Percentiles rank a stretch among this genome's conserved stretches.
These are phyloP conservation scores for Aptenodytes patagonicus DNA, from an alignment of 2,113 vertebrate genomes.

Conservation along the genomic window DNA sequence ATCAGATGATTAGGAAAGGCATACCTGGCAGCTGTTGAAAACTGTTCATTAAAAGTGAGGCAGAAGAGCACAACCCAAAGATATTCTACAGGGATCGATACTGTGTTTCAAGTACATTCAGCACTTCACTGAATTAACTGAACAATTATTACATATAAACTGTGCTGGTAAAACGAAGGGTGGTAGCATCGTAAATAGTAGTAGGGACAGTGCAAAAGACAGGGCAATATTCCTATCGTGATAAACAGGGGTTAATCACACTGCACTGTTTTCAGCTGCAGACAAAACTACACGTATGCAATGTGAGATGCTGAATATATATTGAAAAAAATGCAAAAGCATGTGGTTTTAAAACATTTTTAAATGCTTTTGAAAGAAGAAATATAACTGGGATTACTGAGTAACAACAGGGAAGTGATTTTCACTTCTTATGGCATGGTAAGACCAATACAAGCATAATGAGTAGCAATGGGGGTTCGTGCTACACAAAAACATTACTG, in stretches of 20 bases:
- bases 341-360: neutral
- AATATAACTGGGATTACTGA: neutral
- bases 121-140: neutral
- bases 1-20: neutral
- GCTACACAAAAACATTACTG: neutral
- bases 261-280: neutral
- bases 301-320: neutral
- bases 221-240: neutral
- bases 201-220: neutral
- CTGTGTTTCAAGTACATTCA: neutral
- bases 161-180: neutral
- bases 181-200: neutral
- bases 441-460: conserved; percentile 21
- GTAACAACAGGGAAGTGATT: neutral
- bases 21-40: neutral
- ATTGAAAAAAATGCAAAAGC: neutral
- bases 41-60: neutral
- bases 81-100: neutral
- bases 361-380: neutral
- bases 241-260: neutral
- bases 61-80: neutral
- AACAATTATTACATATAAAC: neutral
- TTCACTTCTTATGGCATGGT: neutral
- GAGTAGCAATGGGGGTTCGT: neutral
- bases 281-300: neutral